phyloP scores from a whole-genome alignment of 1,140 invertebrate species.

The Aplysia californica region DNA sequence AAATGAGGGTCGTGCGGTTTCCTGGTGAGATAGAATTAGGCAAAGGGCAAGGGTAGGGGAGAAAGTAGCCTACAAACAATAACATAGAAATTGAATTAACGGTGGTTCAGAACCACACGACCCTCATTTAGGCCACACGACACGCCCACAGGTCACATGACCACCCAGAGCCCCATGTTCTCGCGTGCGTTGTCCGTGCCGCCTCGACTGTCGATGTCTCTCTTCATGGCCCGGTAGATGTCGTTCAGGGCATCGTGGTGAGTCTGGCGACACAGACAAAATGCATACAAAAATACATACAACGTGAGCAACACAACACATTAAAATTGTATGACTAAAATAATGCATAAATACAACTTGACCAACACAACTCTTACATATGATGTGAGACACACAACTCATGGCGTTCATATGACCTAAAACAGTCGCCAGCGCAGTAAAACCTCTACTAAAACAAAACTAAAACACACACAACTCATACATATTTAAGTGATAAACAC shows the following conservation, averaged over 20 bases:
- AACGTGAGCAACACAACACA: neutral
- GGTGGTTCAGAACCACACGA: too few species aligned
- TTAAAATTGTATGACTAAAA: neutral
- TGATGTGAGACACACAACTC: neutral
- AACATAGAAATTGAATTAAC: too few species aligned
- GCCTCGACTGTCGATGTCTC: slow-evolving; percentile 1
- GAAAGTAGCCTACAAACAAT: too few species aligned
- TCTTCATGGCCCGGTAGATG: neutral
- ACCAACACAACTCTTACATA: neutral
- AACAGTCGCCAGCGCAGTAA: neutral
- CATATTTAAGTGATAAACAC: too few species aligned
- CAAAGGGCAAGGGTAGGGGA: too few species aligned
- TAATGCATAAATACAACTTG: neutral
- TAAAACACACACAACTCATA: too few species aligned
- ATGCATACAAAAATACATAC: too few species aligned
- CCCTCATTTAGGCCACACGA: too few species aligned
- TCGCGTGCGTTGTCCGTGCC: neutral
- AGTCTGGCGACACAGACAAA: neutral
- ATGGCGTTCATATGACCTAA: neutral
- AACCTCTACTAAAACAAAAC: too few species aligned
- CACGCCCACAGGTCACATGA: too few species aligned
- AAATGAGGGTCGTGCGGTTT: too few species aligned
- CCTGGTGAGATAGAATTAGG: too few species aligned
- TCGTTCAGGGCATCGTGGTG: neutral
- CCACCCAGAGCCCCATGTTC: neutral